phyloP scores from a whole-genome alignment of 2,797 vertebrate species.

The Odontamblyopus lacepedii region DNA sequence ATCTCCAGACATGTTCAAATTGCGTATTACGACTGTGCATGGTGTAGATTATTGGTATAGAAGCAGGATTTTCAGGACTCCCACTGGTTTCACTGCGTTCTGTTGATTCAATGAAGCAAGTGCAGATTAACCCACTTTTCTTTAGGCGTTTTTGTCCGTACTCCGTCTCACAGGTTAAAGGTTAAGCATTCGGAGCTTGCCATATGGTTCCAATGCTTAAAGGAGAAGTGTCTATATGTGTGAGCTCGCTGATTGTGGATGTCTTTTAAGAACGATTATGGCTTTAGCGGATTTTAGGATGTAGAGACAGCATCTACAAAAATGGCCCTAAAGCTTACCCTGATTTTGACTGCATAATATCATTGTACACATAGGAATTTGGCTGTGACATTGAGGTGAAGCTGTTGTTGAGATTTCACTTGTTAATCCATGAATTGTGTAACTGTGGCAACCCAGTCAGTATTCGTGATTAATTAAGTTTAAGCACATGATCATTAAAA shows the following conservation, averaged over 20 bases:
- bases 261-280: conserved; percentile 57
- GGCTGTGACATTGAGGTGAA: conserved; percentile 30
- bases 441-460: conserved; percentile 19
- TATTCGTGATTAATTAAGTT: conserved; percentile 9
- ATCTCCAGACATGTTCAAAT: conserved; percentile 9
- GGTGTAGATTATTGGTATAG: conserved; percentile 17
- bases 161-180: conserved; percentile 49
- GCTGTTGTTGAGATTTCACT: conserved; percentile 32
- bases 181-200: conserved; percentile 56
- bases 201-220: conserved; percentile 62
- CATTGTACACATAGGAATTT: conserved; percentile 19
- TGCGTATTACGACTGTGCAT: conserved; percentile 1
- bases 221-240: conserved; percentile 31
- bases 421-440: conserved; percentile 27
- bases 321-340: conserved; percentile 28
- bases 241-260: conserved; percentile 21
- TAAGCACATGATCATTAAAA: conserved; percentile 7
- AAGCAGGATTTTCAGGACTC: conserved; percentile 42
- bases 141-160: conserved; percentile 44
- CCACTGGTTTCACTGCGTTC: conserved; percentile 40
- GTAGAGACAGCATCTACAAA: conserved; percentile 35
- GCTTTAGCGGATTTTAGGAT: conserved; percentile 55
- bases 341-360: conserved; percentile 30
- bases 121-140: conserved; percentile 67
- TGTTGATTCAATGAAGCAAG: conserved; percentile 48